Evolutionary conservation across 2,797 vertebrate species (phyloP), one percentile per base, ranked within the genome.

Genomic region (Euphonia xanthogaster): DNA sequence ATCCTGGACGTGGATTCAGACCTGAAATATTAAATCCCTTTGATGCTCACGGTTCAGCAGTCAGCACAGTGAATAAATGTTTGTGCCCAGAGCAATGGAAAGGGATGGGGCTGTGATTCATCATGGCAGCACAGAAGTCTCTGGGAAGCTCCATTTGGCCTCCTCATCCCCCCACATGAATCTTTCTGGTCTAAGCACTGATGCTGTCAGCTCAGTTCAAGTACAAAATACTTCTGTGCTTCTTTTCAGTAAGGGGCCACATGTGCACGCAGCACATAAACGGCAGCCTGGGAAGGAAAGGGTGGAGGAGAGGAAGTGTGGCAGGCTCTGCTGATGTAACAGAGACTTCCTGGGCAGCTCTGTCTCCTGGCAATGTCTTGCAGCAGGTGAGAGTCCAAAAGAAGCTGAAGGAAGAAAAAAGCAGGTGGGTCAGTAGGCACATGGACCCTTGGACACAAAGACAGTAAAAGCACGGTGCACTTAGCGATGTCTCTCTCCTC

Each of bases 241-340:
- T 72, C 77, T 37, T 88, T 83, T 35, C 28, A 57, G 5, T 11
- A 19, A 47, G n/a, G 48, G n/a, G 25, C 16, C 23, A 16, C 33
- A 2, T 9, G 17, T 70, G 37, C 47, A 67, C 50, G 28, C 12
- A 60, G 40, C 44, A 63, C 27, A 37, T 27, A 28, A 79, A 84
- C 66, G 58, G 60, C 47, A 61, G 28, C 31, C 45, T 0, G 3
- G 33, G 51, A 61, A 48, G 35, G 37, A 81, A 73, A 84, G 20
- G 45, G 48, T 51, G 37, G 44, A 39, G 60, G 18, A 70, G 40
- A n/a, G 48, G 54, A 61, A 92, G 22, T 9, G 40, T 70, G 39
- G 39, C 22, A 33, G 31, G 21, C 23, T 54, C 35, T 66, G 4
- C 7, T 0, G 0, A 25, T 7, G 35, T 50, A 39, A 24, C 18